These are phyloP conservation scores for Macrostomum cliftonense DNA, from an alignment of 2,888 invertebrate genomes.

Conservation along the genomic window DNA sequence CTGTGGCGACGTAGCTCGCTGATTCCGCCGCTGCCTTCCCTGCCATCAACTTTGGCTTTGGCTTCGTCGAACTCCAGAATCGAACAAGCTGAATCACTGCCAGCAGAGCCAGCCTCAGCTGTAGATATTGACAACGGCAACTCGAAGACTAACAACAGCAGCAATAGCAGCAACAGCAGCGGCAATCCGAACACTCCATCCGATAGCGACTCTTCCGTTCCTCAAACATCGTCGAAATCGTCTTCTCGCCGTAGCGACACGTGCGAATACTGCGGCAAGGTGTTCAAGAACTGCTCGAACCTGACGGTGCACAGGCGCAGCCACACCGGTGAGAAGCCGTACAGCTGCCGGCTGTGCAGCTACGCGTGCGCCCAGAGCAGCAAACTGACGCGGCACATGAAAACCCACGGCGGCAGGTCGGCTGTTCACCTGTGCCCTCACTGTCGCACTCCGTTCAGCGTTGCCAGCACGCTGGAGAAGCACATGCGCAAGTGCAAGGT, in stretches of 20 bases:
- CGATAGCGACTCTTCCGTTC: no score
- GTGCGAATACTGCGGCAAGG: constrained; percentile 43
- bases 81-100: no score
- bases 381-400: constrained; percentile 97
- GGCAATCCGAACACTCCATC: no score
- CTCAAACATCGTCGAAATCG: no score
- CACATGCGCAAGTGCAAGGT: constrained; percentile 85
- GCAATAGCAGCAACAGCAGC: no score
- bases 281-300: constrained; percentile 73
- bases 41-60: no score
- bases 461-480: constrained; percentile 94
- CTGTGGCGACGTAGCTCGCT: no score
- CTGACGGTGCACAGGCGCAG: constrained; percentile 37
- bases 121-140: no score
- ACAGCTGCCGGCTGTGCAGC: constrained; percentile 90
- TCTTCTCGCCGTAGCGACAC: constrained; percentile 31
- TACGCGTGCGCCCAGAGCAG: constrained; percentile 99
- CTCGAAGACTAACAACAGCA: no score
- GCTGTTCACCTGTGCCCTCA: constrained; percentile 83
- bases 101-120: no score
- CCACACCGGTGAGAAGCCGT: constrained; percentile 73
- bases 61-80: no score
- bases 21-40: no score
- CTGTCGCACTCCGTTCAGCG: constrained; percentile 99
- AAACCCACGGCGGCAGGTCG: constrained; percentile 85